phyloP scores from a whole-genome alignment of 2,888 invertebrate genomes.

The Mythimna lalbum region DNA sequence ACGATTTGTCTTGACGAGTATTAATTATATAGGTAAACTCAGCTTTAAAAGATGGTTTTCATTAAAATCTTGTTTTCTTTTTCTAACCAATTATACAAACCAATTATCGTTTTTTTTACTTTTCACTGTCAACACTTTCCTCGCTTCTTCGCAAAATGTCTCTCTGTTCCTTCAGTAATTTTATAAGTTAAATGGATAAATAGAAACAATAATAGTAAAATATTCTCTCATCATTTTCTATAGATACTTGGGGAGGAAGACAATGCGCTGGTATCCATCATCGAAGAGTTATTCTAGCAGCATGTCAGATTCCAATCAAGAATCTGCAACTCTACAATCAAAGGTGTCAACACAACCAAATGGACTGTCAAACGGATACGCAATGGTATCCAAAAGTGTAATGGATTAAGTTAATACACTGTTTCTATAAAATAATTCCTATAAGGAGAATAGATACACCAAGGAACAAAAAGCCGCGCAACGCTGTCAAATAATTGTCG shows the following conservation, averaged over 20 bases:
- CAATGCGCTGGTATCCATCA: conserved; percentile 57
- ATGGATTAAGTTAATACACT: conserved; percentile 5
- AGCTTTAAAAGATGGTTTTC: too few relatives aligned
- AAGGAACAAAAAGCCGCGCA: too few relatives aligned
- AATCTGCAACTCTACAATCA: conserved; percentile 63
- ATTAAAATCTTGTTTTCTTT: too few relatives aligned
- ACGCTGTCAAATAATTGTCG: too few relatives aligned
- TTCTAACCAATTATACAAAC: neutral
- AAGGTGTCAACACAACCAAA: conserved; percentile 70
- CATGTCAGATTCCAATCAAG: conserved; percentile 67
- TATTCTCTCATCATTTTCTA: neutral
- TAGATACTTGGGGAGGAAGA: conserved; percentile 52
- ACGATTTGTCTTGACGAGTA: too few relatives aligned
- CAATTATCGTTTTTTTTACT: neutral
- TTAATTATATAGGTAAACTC: too few relatives aligned
- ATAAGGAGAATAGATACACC: neutral
- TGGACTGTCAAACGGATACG: conserved; percentile 53
- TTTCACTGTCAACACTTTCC: neutral
- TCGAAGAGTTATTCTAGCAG: conserved; percentile 67
- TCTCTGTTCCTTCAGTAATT: too few relatives aligned
- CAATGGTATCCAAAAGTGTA: conserved; percentile 12
- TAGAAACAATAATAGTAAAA: neutral
- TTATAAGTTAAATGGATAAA: too few relatives aligned
- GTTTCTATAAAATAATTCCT: too few relatives aligned
- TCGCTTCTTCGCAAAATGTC: too few relatives aligned